These are phyloP conservation scores for Diarsia rubi DNA, from an alignment of 2,888 invertebrate genomes.

Conservation along the genomic window DNA sequence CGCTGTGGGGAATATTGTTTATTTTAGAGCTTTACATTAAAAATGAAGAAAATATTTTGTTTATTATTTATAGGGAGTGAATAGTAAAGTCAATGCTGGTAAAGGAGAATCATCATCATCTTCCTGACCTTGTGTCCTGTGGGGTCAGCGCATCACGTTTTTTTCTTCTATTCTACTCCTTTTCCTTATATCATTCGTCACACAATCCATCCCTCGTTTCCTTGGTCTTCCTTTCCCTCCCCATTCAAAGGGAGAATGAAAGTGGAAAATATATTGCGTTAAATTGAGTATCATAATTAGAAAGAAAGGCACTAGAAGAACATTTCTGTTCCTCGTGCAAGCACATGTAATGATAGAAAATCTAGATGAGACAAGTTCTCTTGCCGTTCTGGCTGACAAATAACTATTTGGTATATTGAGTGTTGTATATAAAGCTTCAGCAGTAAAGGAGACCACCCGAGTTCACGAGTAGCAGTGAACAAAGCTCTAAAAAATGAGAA, in stretches of 20 bases:
- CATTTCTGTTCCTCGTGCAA: neutral
- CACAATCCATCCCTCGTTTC: too few relatives aligned
- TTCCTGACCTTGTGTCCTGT: too few relatives aligned
- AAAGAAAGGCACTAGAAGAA: neutral
- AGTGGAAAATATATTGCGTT: neutral
- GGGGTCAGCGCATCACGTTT: too few relatives aligned
- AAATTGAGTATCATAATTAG: neutral
- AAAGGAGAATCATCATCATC: too few relatives aligned
- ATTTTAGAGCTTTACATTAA: neutral
- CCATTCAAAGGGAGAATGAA: neutral
- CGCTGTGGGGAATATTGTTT: slow-evolving; percentile 88
- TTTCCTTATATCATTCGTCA: too few relatives aligned
- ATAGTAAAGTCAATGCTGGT: neutral
- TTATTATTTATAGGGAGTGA: neutral
- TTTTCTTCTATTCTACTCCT: too few relatives aligned
- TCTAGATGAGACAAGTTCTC: neutral
- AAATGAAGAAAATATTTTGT: neutral
- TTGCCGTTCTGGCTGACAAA: neutral
- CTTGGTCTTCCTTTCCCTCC: too few relatives aligned
- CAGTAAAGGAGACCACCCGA: neutral
- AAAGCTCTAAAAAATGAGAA: neutral
- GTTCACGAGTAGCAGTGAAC: neutral
- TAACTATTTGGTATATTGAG: neutral
- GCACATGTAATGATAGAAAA: neutral
- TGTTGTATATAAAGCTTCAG: neutral